Conservation (phyloP, 2,888 invertebrate genomes). For the Tetropium fuscum region DNA sequence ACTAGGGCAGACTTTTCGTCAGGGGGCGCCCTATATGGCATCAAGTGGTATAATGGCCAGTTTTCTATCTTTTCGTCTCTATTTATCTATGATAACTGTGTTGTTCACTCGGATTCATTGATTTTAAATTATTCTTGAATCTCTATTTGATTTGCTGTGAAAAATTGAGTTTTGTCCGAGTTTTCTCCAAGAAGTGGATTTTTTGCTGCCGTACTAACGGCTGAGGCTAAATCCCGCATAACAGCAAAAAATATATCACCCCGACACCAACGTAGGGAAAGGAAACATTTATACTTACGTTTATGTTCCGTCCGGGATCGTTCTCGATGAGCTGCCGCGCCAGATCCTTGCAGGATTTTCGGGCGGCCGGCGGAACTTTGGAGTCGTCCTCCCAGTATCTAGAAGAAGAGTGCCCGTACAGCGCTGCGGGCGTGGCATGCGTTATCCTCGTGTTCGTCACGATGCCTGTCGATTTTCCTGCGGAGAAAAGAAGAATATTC, state of each 20-base stretch:
- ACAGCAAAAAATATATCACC: background rate
- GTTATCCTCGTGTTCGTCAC: conserved; percentile 85
- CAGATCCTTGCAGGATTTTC: conserved; percentile 82
- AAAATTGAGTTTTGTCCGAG: too few relatives aligned
- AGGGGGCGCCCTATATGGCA: too few relatives aligned
- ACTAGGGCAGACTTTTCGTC: too few relatives aligned
- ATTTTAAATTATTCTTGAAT: too few relatives aligned
- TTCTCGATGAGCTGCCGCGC: conserved; percentile 83
- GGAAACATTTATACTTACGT: conserved; percentile 67
- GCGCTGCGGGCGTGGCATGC: conserved; percentile 83
- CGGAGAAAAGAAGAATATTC: conserved; percentile 31
- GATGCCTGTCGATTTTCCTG: conserved; percentile 84
- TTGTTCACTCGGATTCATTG: too few relatives aligned
- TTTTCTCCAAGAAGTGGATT: too few relatives aligned
- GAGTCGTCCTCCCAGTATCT: conserved; percentile 86
- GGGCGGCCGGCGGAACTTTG: conserved; percentile 77
- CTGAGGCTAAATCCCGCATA: background rate
- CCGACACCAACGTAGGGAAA: background rate
- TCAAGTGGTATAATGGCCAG: too few relatives aligned
- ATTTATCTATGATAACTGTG: too few relatives aligned
- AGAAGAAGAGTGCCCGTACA: conserved; percentile 81
- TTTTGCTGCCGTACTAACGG: too few relatives aligned
- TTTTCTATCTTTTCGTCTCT: too few relatives aligned
- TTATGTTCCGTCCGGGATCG: conserved; percentile 80
- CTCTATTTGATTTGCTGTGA: too few relatives aligned